Base-by-base conservation (phyloP, 1,140 invertebrate species). In the Teleogryllus occipitalis region DNA sequence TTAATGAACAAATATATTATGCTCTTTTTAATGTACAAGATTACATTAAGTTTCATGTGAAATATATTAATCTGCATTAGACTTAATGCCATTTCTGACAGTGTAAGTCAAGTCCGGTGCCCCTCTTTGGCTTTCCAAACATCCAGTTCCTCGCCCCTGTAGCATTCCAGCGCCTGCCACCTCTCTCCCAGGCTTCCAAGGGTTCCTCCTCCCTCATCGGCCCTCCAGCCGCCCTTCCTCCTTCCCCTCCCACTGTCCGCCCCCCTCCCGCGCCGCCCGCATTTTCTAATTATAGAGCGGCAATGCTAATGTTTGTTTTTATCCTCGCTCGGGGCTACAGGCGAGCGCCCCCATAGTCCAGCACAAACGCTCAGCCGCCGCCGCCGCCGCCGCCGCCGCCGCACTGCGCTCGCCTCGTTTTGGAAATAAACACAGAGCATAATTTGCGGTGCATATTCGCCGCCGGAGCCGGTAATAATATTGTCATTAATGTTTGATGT, bases 301-400 rank as follows among this genome's bases (percentile, higher is more conserved):
- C 54, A 65, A 65, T 65, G 54, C 54, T 65, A 65, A 65, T 65
- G 54, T 65, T 65, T 65, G 54, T 65, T 65, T 65, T 65, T 65
- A 65, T 65, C 54, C 54, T 65, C 54, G 54, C 54, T 18, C 54
- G 18, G 18, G 54, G 54, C 54, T 18, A 18, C 54, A 65, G 18
- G 54, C 54, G 54, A 39, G 27, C 27, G 27, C 27, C 27, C 27
- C 18, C 54, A 65, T 18, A 65, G 54, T 65, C 10, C 54, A 18
- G 18, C 54, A 65, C 54, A 65, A 65, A 65, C 54, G 10, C 54
- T 65, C 2, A 65, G 54, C 54, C 10, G 54, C 18, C 54, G 10
- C 54, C 54, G 18, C 54, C 54, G 49, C 49, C 15, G 8, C 15
- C 8, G 18, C 54, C 54, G 18, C 54, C 2, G 10, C 54, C 2